A percentile compares a stretch with the other conserved stretches of the same genome.
Conservation (phyloP, 1,140 invertebrate species). For the Harlomillsia oculata region DNA sequence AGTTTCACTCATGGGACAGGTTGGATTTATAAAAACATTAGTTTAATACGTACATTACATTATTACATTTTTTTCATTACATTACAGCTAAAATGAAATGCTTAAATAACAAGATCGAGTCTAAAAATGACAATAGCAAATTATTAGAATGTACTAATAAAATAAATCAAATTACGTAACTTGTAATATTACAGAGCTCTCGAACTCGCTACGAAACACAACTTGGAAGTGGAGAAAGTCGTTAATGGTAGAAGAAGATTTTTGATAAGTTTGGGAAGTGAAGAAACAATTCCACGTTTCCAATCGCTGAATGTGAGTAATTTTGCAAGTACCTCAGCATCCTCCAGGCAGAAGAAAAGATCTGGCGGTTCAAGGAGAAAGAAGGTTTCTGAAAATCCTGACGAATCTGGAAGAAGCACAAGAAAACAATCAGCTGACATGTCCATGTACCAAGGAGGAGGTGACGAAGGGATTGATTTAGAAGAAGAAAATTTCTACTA, state of each 20-base stretch:
- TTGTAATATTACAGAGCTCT: constrained; percentile 53
- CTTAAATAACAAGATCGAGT: too few relatives aligned
- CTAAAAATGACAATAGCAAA: too few relatives aligned
- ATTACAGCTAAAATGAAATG: background rate
- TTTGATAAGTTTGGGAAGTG: constrained; percentile 10
- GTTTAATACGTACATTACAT: background rate
- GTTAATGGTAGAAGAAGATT: constrained; percentile 8
- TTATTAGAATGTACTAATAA: constrained; percentile 4
- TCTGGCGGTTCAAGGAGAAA: too few relatives aligned
- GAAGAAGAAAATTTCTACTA: background rate
- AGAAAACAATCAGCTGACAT: too few relatives aligned
- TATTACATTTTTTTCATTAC: background rate
- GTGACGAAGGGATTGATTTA: too few relatives aligned
- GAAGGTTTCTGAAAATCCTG: too few relatives aligned
- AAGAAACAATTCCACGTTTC: constrained; percentile 13
- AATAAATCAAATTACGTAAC: constrained; percentile 14
- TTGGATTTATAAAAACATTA: background rate
- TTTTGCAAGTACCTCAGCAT: too few relatives aligned
- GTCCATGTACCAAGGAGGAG: too few relatives aligned
- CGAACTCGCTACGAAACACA: constrained; percentile 71
- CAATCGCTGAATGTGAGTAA: too few relatives aligned
- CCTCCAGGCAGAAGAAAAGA: too few relatives aligned
- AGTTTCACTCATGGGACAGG: constrained; percentile 76
- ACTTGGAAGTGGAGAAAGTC: constrained; percentile 65
- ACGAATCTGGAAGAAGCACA: too few relatives aligned